These are phyloP conservation scores for Simalia tracyae DNA, from an alignment of 2,797 vertebrate genomes.

Conservation along the genomic window DNA sequence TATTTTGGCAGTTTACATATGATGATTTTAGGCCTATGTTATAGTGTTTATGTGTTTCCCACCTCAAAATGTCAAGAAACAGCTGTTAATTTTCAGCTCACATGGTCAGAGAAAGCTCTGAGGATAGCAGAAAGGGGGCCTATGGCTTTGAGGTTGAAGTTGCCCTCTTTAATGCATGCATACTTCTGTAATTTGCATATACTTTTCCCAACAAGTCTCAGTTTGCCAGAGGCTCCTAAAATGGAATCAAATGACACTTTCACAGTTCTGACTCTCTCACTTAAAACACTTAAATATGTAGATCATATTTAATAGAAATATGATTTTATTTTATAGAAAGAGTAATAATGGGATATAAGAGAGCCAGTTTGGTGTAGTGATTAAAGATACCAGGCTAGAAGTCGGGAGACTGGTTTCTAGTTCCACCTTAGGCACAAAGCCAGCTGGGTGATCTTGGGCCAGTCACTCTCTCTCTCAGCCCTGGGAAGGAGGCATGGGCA, in stretches of 20 bases:
- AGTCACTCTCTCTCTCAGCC: too few species aligned
- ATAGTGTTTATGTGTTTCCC: too few species aligned
- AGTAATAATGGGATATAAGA: background rate
- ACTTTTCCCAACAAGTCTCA: slow-evolving; percentile 63
- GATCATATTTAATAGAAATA: too few species aligned
- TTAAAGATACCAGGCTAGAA: background rate
- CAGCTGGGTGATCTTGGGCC: too few species aligned
- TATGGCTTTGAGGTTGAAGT: too few species aligned
- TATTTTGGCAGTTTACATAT: background rate
- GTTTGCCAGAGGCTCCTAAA: slow-evolving; percentile 41
- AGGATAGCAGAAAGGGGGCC: too few species aligned
- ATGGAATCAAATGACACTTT: slow-evolving; percentile 56
- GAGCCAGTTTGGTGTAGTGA: too few species aligned
- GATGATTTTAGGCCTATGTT: slow-evolving; percentile 14
- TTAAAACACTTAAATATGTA: background rate
- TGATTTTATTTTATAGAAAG: background rate
- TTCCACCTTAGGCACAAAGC: too few species aligned
- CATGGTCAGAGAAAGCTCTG: too few species aligned
- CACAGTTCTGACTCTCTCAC: slow-evolving; percentile 38
- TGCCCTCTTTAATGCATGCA: slow-evolving; percentile 60
- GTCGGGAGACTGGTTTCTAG: background rate
- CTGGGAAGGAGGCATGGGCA: too few species aligned
- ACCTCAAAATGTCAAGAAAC: too few species aligned
- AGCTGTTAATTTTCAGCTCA: too few species aligned
- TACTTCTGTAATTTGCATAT: slow-evolving; percentile 68